Evolutionary conservation across 2,797 vertebrate genomes (phyloP).

Genomic region (Nannoperca obscura): DNA sequence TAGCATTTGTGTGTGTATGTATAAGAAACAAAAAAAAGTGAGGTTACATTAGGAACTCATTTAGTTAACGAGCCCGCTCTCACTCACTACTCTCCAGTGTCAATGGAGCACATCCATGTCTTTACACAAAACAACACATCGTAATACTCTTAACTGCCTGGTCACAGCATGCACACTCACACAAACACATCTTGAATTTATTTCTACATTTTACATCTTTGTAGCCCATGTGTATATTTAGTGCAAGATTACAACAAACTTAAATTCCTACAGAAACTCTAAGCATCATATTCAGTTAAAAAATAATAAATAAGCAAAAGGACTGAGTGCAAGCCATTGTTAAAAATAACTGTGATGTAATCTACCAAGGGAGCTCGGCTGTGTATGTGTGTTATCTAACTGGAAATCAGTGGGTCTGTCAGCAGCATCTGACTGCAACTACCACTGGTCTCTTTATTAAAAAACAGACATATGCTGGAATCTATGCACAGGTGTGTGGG

Average conservation of each 20-base stretch:
- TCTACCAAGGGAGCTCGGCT: constrained; percentile 57
- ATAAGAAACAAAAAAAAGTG: constrained; percentile 13
- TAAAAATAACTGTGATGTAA: constrained; percentile 75
- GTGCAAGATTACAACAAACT: constrained; percentile 1
- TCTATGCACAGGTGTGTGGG: constrained; percentile 69
- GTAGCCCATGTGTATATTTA: neutral
- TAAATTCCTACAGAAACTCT: constrained; percentile 1
- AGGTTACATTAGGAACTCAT: constrained; percentile 61
- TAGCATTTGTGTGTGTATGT: constrained; percentile 8
- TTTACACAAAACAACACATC: constrained; percentile 48
- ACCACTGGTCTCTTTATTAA: constrained; percentile 75
- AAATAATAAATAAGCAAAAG: constrained; percentile 17
- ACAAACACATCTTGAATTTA: constrained; percentile 13
- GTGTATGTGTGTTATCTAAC: constrained; percentile 71
- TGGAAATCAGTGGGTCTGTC: constrained; percentile 75
- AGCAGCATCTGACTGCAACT: constrained; percentile 72
- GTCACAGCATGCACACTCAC: constrained; percentile 32
- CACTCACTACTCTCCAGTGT: constrained; percentile 39
- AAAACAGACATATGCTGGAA: constrained; percentile 67
- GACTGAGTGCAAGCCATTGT: constrained; percentile 65
- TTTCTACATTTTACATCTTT: neutral
- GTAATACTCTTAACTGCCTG: constrained; percentile 52
- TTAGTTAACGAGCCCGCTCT: constrained; percentile 55
- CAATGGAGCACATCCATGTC: constrained; percentile 33
- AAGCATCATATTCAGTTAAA: neutral